Evolutionary conservation across 2,888 invertebrate genomes (phyloP).

Genomic region (Stenoptilia bipunctidactyla): DNA sequence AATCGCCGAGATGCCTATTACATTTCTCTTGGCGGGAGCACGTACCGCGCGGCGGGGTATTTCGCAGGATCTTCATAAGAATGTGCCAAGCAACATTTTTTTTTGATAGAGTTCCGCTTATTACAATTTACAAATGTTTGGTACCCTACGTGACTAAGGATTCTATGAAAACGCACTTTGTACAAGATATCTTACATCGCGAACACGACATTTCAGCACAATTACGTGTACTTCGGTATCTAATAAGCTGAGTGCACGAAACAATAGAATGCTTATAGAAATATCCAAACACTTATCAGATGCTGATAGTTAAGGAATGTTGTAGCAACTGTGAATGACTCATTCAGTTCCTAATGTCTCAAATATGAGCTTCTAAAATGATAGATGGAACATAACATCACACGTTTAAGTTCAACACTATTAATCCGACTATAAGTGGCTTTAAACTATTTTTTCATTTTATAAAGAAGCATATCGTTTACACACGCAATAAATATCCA

Average conservation of each 20-base stretch:
- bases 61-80: slow-evolving; percentile 34
- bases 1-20: slow-evolving; percentile 61
- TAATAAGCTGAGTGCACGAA: neutral
- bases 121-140: slow-evolving; percentile 41
- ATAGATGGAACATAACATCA: neutral
- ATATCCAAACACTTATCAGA: neutral
- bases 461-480: neutral
- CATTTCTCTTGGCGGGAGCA: slow-evolving; percentile 52
- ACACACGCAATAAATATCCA: neutral
- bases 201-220: neutral
- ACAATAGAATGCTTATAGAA: neutral
- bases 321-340: neutral
- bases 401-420: neutral
- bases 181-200: neutral
- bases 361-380: neutral
- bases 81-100: slow-evolving; percentile 36
- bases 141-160: slow-evolving; percentile 34
- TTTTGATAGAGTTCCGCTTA: slow-evolving; percentile 25
- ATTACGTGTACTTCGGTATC: neutral
- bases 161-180: slow-evolving; percentile 6
- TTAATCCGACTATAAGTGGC: neutral
- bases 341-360: neutral
- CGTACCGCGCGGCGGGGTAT: slow-evolving; percentile 49
- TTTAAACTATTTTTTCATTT: neutral
- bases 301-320: neutral